These are phyloP conservation scores for Neolamprologus sp. DNA, from an alignment of 2,113 vertebrate genomes.

Conservation along the genomic window DNA sequence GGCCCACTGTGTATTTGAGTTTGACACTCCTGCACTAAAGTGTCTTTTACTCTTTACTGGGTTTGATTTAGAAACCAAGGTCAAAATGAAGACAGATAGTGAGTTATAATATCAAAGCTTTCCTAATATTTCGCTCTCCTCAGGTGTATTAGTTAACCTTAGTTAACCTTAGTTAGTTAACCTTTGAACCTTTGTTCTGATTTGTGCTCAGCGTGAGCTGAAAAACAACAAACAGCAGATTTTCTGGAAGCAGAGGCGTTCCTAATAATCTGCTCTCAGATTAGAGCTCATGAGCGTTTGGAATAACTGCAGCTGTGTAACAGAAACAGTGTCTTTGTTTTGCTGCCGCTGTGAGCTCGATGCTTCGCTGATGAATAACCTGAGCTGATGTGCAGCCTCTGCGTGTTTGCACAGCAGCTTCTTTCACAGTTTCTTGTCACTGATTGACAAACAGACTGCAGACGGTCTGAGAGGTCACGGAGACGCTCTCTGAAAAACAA, in stretches of 20 bases:
- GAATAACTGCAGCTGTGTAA: not conserved
- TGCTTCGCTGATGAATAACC: not conserved
- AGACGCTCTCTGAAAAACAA: not conserved
- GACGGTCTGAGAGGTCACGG: not conserved
- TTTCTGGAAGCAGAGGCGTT: not conserved
- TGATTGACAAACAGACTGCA: constrained; percentile 6
- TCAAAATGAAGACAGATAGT: not conserved
- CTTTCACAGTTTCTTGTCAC: not conserved
- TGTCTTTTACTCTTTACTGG: not conserved
- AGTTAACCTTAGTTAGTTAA: not conserved
- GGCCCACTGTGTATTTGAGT: fast-evolving
- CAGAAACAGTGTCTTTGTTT: not conserved
- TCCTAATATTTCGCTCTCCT: not conserved
- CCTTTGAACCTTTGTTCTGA: not conserved
- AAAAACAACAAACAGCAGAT: not conserved
- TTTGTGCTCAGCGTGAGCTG: not conserved
- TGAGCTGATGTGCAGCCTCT: not conserved
- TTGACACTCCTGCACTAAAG: fast-evolving
- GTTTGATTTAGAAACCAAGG: not conserved
- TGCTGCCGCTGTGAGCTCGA: not conserved
- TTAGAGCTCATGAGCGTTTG: fast-evolving
- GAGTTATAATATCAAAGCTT: not conserved
- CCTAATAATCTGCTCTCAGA: not conserved
- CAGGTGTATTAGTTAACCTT: not conserved
- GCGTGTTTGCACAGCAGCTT: not conserved